A percentile compares a stretch with the other conserved stretches of the same genome.
Evolutionary conservation across 2,888 invertebrate genomes (phyloP).

Genomic region (Hanleya hanleyi): DNA sequence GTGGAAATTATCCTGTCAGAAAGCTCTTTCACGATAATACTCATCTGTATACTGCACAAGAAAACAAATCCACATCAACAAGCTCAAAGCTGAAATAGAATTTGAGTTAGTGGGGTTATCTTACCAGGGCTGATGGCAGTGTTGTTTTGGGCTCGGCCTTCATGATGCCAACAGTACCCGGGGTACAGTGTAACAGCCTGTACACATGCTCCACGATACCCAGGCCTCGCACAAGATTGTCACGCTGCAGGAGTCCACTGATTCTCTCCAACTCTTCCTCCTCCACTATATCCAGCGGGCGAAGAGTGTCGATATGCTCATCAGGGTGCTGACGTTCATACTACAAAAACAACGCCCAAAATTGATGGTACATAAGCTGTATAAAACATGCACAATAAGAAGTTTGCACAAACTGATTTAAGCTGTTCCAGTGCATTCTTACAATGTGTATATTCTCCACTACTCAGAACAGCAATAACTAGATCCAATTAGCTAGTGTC

Average conservation of each 20-base stretch:
- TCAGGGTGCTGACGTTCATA: constrained; percentile 18
- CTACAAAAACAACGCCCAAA: neutral
- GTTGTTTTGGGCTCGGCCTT: constrained; percentile 54
- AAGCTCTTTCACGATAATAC: no score
- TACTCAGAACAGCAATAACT: no score
- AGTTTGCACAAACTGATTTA: neutral
- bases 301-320: constrained; percentile 64
- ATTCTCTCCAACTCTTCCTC: constrained; percentile 73
- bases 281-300: constrained; percentile 71
- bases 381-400: neutral
- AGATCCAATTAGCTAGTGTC: no score
- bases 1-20: no score
- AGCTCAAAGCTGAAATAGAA: no score
- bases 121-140: constrained; percentile 52
- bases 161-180: constrained; percentile 68
- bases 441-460: no score
- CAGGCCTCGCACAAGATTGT: constrained; percentile 71
- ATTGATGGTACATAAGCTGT: neutral
- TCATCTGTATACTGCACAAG: no score
- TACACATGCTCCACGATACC: constrained; percentile 73
- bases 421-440: no score
- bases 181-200: constrained; percentile 69
- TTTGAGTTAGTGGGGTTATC: no score
- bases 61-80: no score
- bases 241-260: constrained; percentile 70